phyloP scores from a whole-genome alignment of 2,797 vertebrate genomes.

The Leptatherina wallacei region DNA sequence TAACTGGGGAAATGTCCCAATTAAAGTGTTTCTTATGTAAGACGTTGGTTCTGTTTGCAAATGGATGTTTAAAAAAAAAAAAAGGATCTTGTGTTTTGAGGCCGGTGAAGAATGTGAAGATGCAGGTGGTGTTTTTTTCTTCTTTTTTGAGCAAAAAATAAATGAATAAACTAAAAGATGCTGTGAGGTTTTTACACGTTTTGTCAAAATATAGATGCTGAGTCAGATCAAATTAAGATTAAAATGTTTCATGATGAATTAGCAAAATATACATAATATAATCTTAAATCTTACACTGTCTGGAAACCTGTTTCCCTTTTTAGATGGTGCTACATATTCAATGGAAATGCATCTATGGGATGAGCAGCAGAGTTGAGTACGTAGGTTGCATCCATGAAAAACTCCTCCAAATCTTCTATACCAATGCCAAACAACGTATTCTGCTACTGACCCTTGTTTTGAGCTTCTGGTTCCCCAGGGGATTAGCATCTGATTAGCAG shows the following conservation, averaged over 20 bases:
- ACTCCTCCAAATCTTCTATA: too few species aligned
- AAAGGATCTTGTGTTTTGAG: slow-evolving; percentile 50
- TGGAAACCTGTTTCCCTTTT: neutral
- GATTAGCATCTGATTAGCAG: too few species aligned
- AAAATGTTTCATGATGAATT: too few species aligned
- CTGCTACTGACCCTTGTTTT: too few species aligned
- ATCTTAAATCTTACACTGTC: neutral
- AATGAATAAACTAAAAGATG: slow-evolving; percentile 74
- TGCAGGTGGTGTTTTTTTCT: slow-evolving; percentile 56
- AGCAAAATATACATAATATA: too few species aligned
- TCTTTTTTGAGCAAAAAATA: slow-evolving; percentile 58
- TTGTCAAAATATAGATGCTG: neutral
- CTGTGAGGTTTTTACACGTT: slow-evolving; percentile 40
- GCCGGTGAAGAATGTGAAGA: slow-evolving; percentile 72
- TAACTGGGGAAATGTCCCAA: slow-evolving; percentile 26
- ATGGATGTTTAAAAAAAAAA: slow-evolving; percentile 41
- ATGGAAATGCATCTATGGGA: too few species aligned
- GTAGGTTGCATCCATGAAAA: too few species aligned
- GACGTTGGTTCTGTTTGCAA: slow-evolving; percentile 62
- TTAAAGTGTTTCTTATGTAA: slow-evolving; percentile 66
- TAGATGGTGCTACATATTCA: neutral
- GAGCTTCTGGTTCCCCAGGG: too few species aligned
- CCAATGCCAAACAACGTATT: too few species aligned
- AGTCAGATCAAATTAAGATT: too few species aligned
- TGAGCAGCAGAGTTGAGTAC: too few species aligned